Evolutionary conservation across 2,797 vertebrate genomes (phyloP), one percentile per base, ranked within the genome.

Genomic region (Scyliorhinus canicula): DNA sequence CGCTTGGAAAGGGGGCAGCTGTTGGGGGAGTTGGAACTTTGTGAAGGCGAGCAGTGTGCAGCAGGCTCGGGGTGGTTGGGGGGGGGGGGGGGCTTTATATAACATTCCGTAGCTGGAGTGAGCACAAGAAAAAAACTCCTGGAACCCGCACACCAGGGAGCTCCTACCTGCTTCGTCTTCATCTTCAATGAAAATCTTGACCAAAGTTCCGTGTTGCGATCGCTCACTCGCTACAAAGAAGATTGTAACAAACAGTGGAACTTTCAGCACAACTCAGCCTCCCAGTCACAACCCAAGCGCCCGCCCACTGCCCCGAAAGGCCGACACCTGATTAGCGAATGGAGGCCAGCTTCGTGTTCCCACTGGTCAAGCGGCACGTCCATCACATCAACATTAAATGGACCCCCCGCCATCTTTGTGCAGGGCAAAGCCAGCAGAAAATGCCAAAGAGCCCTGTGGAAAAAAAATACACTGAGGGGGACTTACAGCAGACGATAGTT

Each of bases 101-200:
- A 40, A 14, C 52, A 91, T 40, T 40, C n/a, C 7, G 57, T 57
- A 26, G 57, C 57, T 0, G n/a, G 16, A n/a, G n/a, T 16, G n/a
- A 3, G 44, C 57, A 60, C 7, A 21, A 90, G 40, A n/a, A 60
- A 90, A 63, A n/a, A 60, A n/a, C 79, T 47, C 79, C 79, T 82
- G 79, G 7, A 47, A 82, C 21, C 40, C 77, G 21, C 47, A 47
- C 40, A 0, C 35, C 57, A 91, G 57, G 3, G 8, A 44, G 5
- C n/a, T 65, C 88, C 60, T 91, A 91, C 88, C 88, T 91, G 88
- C 24, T 91, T 91, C 1, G 60, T 91, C n/a, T 91, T 91, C 88
- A 91, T 91, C 19, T 65, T 65, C 9, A n/a, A 40, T 91, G 40
- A 91, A 65, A 91, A 91, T 57, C 31, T 35, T 31, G 9, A 35